Conservation (phyloP, 1,140 invertebrate genomes). For the Amyelois transitella region DNA sequence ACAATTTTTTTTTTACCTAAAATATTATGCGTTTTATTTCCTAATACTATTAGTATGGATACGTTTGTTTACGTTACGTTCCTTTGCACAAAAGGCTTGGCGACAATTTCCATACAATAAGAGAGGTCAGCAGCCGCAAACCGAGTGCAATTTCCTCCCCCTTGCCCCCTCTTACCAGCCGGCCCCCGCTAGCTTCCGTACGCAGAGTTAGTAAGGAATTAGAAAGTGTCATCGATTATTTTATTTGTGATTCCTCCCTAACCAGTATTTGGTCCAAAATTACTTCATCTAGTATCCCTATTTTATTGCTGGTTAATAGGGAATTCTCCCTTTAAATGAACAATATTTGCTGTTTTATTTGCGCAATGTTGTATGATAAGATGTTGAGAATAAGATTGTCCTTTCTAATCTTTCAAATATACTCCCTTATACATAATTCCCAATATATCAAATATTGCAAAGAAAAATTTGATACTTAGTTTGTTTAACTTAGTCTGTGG, state of each 20-base stretch:
- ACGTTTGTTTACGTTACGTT: neutral
- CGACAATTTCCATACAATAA: conserved; percentile 6
- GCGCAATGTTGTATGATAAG: no score
- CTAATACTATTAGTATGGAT: neutral
- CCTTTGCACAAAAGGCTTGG: neutral
- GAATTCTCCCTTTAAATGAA: no score
- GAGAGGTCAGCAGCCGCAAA: conserved; percentile 6
- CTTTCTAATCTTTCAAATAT: no score
- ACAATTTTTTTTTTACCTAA: no score
- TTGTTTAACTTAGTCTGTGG: neutral
- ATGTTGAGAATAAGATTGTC: no score
- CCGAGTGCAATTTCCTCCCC: conserved; percentile 8
- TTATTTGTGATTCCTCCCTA: no score
- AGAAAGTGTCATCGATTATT: neutral
- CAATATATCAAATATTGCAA: neutral
- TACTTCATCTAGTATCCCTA: no score
- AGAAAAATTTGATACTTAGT: neutral
- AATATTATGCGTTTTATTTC: neutral
- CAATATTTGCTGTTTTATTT: no score
- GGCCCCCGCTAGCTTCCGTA: neutral
- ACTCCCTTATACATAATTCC: no score
- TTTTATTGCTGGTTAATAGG: no score
- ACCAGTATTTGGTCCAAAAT: no score
- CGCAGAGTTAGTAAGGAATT: neutral
- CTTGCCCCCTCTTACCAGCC: neutral